Conservation (phyloP, 2,888 invertebrate genomes). For the Trichopria drosophilae region DNA sequence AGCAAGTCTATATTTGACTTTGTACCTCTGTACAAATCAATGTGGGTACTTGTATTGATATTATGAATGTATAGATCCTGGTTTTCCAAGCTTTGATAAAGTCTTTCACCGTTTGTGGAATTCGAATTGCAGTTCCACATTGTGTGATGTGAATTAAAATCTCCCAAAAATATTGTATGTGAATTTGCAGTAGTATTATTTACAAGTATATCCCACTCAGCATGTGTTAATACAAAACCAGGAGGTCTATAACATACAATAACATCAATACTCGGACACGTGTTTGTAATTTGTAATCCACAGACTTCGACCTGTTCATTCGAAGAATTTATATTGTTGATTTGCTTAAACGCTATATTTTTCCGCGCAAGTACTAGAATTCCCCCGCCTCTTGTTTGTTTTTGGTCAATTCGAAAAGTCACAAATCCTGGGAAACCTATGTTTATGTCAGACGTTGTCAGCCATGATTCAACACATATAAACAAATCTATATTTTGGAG, state of each 20-base stretch:
- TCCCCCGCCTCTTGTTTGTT: constrained; percentile 6
- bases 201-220: not conserved
- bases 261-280: not conserved
- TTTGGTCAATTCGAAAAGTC: not conserved
- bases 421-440: not conserved
- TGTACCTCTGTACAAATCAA: not conserved
- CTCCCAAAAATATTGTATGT: not conserved
- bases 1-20: constrained; percentile 2
- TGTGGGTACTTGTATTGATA: constrained; percentile 6
- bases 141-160: constrained; percentile 1
- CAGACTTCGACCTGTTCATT: not conserved
- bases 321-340: not conserved
- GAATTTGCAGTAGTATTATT: not conserved
- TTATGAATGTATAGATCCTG: not conserved
- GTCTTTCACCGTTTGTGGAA: not conserved
- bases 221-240: not conserved
- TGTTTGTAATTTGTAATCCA: not conserved
- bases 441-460: not conserved
- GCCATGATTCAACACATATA: too few relatives aligned
- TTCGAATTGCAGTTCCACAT: not conserved
- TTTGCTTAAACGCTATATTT: constrained; percentile 1
- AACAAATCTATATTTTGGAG: not conserved
- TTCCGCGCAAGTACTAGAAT: constrained; percentile 7
- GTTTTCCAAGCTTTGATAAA: not conserved
- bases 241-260: not conserved